phyloP scores from a whole-genome alignment of 2,113 vertebrate species.

The Rhombomys opimus region DNA sequence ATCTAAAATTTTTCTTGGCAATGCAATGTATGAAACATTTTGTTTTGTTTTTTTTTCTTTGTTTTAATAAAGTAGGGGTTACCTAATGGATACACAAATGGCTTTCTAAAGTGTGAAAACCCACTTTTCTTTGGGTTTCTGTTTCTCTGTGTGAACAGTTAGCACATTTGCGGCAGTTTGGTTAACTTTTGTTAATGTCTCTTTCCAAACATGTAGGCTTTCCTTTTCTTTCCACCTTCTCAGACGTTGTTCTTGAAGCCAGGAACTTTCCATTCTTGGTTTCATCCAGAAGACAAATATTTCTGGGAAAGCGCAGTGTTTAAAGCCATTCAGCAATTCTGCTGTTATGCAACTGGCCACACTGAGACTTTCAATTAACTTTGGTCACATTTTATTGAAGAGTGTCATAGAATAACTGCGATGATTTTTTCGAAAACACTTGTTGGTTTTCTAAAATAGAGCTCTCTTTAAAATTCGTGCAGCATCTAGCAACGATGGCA shows the following conservation, averaged over 20 bases:
- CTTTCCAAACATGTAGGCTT: conserved; percentile 59
- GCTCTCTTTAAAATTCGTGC: background rate
- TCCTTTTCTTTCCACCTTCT: conserved; percentile 74
- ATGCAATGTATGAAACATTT: conserved; percentile 48
- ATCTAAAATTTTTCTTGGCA: conserved; percentile 56
- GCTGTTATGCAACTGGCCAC: conserved; percentile 80
- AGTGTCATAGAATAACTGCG: conserved; percentile 62
- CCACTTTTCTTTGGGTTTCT: conserved; percentile 25
- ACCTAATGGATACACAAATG: background rate
- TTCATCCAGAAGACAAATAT: conserved; percentile 81
- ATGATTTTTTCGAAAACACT: conserved; percentile 16
- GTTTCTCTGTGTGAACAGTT: background rate
- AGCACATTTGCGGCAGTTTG: background rate
- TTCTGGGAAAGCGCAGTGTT: conserved; percentile 80
- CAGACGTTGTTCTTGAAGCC: conserved; percentile 71
- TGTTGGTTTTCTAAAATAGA: conserved; percentile 63
- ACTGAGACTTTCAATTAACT: conserved; percentile 77
- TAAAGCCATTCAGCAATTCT: conserved; percentile 80
- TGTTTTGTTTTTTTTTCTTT: conserved; percentile 19
- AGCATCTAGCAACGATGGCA: background rate
- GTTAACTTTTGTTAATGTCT: conserved; percentile 44
- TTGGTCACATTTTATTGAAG: conserved; percentile 76
- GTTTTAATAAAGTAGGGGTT: conserved; percentile 49
- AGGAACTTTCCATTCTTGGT: conserved; percentile 82
- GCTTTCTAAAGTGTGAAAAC: conserved; percentile 32